phyloP scores from a whole-genome alignment of 2,797 vertebrate genomes.

The Nasua narica region DNA sequence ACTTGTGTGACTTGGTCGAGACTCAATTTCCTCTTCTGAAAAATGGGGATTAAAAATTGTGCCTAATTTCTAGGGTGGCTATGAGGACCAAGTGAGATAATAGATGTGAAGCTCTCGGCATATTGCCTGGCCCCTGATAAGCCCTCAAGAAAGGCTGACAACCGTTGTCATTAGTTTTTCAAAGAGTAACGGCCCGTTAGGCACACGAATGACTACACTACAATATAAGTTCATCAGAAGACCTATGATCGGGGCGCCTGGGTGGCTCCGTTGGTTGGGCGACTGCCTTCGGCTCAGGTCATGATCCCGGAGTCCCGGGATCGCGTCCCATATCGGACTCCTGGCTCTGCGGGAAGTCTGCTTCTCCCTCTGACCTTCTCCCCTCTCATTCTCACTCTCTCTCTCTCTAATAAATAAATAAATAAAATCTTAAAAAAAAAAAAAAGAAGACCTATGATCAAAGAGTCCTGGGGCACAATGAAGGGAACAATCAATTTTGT shows the following conservation, averaged over 20 bases:
- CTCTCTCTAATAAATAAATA: too few relatives aligned
- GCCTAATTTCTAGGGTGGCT: not conserved
- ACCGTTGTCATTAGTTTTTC: not conserved
- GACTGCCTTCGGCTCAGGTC: too few relatives aligned
- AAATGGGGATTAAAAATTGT: not conserved
- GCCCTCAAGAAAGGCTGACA: not conserved
- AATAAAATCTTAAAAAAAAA: too few relatives aligned
- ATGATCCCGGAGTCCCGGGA: too few relatives aligned
- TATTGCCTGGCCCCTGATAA: not conserved
- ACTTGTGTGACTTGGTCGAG: not conserved
- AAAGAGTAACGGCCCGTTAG: not conserved
- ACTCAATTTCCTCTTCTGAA: conserved; percentile 32
- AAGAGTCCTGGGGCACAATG: not conserved
- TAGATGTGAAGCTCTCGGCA: not conserved
- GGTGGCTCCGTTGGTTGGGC: too few relatives aligned
- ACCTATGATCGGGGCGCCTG: not conserved
- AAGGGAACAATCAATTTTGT: not conserved
- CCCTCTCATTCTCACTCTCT: too few relatives aligned
- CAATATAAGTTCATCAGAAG: not conserved
- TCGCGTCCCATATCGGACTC: too few relatives aligned
- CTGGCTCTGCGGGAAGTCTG: too few relatives aligned
- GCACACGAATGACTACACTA: not conserved
- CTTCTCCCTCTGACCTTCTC: too few relatives aligned
- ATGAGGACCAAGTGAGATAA: not conserved
- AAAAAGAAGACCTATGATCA: not conserved